A percentile compares a stretch with the other conserved stretches of the same genome.
These are phyloP conservation scores for Oryctes rhinoceros DNA, from an alignment of 1,140 invertebrate species.

Conservation along the genomic window DNA sequence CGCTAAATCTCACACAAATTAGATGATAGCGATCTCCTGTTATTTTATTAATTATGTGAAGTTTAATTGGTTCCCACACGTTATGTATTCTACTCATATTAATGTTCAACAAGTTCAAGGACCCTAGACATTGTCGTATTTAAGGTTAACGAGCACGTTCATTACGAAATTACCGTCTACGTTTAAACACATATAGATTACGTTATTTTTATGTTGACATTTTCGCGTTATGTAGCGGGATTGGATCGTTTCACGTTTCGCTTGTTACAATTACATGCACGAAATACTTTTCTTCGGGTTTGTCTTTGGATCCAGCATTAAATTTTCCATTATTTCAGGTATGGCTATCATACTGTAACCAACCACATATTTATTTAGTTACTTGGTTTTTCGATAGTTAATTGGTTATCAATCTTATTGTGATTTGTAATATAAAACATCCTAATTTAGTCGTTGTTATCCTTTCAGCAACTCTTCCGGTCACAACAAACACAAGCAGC, in stretches of 20 bases:
- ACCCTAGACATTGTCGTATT: neutral
- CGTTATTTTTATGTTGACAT: constrained; percentile 35
- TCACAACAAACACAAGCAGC: constrained; percentile 76
- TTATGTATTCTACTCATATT: constrained; percentile 10
- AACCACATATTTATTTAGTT: neutral
- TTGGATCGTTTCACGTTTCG: constrained; percentile 2
- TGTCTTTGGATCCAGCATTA: neutral
- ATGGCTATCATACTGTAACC: too few relatives aligned
- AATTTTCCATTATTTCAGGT: neutral
- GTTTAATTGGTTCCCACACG: constrained; percentile 24
- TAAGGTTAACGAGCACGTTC: constrained; percentile 23
- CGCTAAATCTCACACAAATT: neutral
- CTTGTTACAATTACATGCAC: neutral
- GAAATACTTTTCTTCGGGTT: neutral
- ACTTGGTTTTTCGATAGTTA: neutral
- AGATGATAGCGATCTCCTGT: neutral
- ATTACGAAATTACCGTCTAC: neutral
- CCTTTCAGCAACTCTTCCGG: constrained; percentile 81
- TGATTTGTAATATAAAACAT: neutral
- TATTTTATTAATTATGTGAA: constrained; percentile 23
- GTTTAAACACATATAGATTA: neutral
- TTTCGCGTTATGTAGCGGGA: neutral
- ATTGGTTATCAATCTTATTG: neutral
- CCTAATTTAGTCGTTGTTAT: neutral
- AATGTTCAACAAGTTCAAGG: constrained; percentile 19